Conservation (phyloP, 2,113 vertebrate species). For the Hylia prasina region DNA sequence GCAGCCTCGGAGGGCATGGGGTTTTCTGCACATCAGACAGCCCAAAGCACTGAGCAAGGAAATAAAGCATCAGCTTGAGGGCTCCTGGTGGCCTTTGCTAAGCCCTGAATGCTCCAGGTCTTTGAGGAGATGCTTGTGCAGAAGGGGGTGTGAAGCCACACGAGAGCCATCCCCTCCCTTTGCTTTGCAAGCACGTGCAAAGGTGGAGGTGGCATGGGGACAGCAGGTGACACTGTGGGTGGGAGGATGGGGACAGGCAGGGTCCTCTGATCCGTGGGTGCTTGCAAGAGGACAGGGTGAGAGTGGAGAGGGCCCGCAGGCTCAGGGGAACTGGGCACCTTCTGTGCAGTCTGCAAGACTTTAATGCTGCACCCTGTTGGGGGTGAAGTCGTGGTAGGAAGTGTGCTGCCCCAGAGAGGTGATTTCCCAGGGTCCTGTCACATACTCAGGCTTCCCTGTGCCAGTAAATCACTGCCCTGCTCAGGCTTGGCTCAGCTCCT, state of each 20-base stretch:
- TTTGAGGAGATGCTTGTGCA: not conserved
- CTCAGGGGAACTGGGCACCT: not conserved
- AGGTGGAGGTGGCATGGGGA: accelerated
- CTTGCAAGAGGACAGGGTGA: not conserved
- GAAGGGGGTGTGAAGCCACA: not conserved
- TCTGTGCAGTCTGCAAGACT: not conserved
- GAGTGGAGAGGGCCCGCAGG: not conserved
- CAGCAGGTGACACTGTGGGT: not conserved
- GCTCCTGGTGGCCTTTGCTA: not conserved
- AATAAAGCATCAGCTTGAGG: not conserved
- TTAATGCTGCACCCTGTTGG: not conserved
- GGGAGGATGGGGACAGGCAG: not conserved
- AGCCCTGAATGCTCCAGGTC: accelerated
- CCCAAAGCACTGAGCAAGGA: not conserved
- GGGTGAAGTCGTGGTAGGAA: not conserved
- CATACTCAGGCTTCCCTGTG: not conserved
- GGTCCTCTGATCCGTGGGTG: not conserved
- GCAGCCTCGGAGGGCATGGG: not conserved
- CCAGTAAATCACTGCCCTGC: not conserved
- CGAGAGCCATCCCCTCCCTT: accelerated
- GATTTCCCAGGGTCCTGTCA: not conserved
- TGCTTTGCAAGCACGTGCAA: accelerated
- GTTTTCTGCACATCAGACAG: not conserved
- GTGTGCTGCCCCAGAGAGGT: not conserved
- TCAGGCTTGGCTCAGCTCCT: not conserved